Percentiles rank a stretch among this genome's conserved stretches.
phyloP scores from a whole-genome alignment of 2,888 invertebrate genomes.

The Nemurella pictetii region DNA sequence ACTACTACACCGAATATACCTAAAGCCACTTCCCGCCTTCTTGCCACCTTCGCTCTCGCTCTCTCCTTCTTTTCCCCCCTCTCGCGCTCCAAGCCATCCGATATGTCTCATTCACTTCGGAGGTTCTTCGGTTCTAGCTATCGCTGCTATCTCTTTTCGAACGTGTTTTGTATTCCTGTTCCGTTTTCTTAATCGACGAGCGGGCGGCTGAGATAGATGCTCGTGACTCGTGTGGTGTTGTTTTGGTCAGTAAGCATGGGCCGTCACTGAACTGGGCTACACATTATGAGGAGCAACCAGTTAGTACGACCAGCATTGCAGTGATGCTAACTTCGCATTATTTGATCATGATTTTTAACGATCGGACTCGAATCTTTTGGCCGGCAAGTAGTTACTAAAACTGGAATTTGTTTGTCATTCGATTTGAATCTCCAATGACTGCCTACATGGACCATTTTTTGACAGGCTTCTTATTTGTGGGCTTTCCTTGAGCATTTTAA shows the following conservation, averaged over 20 bases:
- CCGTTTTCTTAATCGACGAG: neutral
- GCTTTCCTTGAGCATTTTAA: neutral
- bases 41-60: neutral
- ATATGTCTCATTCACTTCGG: neutral
- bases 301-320: neutral
- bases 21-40: slow-evolving; percentile 38
- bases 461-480: neutral
- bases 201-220: no score
- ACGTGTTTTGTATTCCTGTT: neutral
- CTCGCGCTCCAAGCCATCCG: neutral
- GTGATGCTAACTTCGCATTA: neutral
- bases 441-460: neutral
- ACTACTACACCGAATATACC: neutral
- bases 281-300: slow-evolving; percentile 26
- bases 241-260: neutral
- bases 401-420: slow-evolving; percentile 30
- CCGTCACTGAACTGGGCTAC: neutral
- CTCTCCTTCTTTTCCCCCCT: neutral
- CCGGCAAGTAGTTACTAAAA: slow-evolving; percentile 15
- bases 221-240: no score
- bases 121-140: no score
- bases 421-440: slow-evolving; percentile 14
- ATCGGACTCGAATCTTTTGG: slow-evolving; percentile 10
- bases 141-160: neutral
- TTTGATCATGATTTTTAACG: neutral